Evolutionary conservation across 2,113 vertebrate genomes (phyloP), one percentile per base, ranked within the genome.

Genomic region (Rousettus leschenaultii): DNA sequence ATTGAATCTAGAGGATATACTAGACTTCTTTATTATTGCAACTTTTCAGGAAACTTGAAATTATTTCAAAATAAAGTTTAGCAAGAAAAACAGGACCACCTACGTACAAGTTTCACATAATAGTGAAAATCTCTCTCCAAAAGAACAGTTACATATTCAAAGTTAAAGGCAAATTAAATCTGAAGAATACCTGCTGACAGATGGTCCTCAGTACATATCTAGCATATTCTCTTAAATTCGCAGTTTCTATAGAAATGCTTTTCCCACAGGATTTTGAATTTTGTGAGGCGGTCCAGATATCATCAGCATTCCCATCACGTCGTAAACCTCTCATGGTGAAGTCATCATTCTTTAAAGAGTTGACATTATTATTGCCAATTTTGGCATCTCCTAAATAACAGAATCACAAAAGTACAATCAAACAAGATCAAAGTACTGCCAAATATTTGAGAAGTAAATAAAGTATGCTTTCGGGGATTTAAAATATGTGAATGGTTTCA

Each of bases 121-220:
- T 9, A 80, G 0, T 24, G 10, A 79, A 18, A 15, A 30, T 43
- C 35, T 83, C 22, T 40, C 43, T 92, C 70, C 19, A 22, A 38
- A 86, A 90, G 40, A 68, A 43, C 63, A 57, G 4, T 19, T 38
- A 38, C 16, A 14, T 14, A 65, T 33, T 78, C 43, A 73, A 35
- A 80, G 19, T 7, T 26, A 28, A 84, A 86, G 51, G 28, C 43
- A 35, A 78, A 84, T 53, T 48, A 57, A 77, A 77, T 7, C 16
- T 75, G 70, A 73, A 57, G 26, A 53, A 93, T 98, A 99, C 99
- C 99, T 99, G 98, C 79, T 99, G 98, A 80, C 98, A 99, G 91
- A 99, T 99, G 0, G 98, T 98, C 89, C 98, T 98, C 28, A 99
- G 97, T 9, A 98, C 98, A 0, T 99, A 98, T 98, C 98, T 97